Evolutionary conservation across 2,888 invertebrate species (phyloP).

Genomic region (Philhelius pedissequus): DNA sequence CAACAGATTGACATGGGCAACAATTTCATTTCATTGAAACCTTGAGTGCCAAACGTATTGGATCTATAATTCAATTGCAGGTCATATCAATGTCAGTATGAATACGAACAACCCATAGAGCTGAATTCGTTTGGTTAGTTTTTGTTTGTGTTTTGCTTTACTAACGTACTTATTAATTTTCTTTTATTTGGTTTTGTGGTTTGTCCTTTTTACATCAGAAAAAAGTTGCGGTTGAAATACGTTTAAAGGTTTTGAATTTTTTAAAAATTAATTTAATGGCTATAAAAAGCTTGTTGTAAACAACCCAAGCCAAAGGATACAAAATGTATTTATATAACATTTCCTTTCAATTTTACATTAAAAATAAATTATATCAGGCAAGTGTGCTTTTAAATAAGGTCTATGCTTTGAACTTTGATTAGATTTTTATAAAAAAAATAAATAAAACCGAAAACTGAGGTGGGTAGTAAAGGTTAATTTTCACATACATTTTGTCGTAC

Average conservation of each 20-base stretch:
- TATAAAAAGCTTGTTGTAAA: neutral
- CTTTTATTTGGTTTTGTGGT: conserved; percentile 14
- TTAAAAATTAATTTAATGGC: conserved; percentile 1
- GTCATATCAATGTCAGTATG: conserved; percentile 32
- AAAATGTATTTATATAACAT: neutral
- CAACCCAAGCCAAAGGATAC: neutral
- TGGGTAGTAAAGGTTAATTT: too few species aligned
- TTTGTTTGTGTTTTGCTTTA: neutral
- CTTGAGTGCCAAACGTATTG: conserved; percentile 35
- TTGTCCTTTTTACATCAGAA: neutral
- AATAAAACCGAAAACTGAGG: too few species aligned
- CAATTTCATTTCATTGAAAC: conserved; percentile 56
- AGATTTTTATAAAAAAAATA: too few species aligned
- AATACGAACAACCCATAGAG: neutral
- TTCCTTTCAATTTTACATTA: neutral
- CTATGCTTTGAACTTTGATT: too few species aligned
- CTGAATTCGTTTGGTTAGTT: neutral
- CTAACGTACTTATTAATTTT: neutral
- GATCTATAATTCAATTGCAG: conserved; percentile 59
- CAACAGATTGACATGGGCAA: conserved; percentile 1
- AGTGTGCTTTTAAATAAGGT: neutral
- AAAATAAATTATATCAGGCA: neutral
- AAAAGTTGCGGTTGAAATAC: neutral
- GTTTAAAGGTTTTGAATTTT: neutral
- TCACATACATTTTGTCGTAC: too few species aligned